These are phyloP conservation scores for Chaenocephalus aceratus DNA, from an alignment of 2,113 vertebrate genomes.

Conservation along the genomic window DNA sequence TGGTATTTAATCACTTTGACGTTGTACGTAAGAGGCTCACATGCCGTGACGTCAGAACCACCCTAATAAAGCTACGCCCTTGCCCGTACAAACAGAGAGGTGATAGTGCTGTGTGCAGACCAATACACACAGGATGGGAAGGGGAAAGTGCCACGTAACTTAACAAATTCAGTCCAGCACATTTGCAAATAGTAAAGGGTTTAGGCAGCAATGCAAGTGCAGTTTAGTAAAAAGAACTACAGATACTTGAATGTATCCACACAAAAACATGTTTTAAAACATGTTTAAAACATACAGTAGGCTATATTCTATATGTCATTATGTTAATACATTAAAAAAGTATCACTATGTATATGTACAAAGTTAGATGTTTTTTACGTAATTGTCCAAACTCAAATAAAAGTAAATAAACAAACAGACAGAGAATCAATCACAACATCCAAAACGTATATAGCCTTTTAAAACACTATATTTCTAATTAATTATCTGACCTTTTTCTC, in stretches of 20 bases:
- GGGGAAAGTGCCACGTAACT: constrained; percentile 66
- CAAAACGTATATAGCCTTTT: too few species aligned
- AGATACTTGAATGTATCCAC: not conserved
- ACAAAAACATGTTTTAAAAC: not conserved
- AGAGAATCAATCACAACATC: not conserved
- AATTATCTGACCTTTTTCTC: too few species aligned
- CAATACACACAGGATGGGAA: not conserved
- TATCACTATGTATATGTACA: not conserved
- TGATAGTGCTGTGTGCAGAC: constrained; percentile 33
- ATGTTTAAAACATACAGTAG: not conserved
- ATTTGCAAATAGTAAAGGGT: not conserved
- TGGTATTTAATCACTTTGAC: accelerated
- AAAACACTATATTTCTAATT: too few species aligned
- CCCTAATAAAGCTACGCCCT: constrained; percentile 37
- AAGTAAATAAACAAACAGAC: too few species aligned
- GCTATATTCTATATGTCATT: not conserved
- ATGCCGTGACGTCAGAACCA: constrained; percentile 35
- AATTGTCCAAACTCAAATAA: not conserved
- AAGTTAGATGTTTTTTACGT: not conserved
- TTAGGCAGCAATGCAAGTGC: not conserved
- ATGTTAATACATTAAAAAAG: not conserved
- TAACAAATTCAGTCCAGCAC: not conserved
- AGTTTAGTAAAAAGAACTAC: not conserved
- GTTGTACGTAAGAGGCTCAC: constrained; percentile 22
- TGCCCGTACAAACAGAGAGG: constrained; percentile 39